Evolutionary conservation across 2,888 invertebrate genomes (phyloP).

Genomic region (Gari tellinella): DNA sequence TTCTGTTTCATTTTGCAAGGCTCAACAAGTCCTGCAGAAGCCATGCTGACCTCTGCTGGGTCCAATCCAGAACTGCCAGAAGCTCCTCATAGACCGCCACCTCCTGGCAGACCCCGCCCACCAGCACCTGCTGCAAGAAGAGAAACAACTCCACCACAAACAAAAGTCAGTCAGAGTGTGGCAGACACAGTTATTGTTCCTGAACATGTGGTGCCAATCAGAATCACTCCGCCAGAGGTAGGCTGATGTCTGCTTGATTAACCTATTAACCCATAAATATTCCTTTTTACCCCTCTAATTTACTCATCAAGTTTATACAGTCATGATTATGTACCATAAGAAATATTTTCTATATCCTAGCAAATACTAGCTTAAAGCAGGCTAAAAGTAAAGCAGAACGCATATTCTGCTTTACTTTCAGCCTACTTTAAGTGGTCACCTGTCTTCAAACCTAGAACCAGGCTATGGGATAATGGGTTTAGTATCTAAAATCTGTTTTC

Average conservation of each 20-base stretch:
- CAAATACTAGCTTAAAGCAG: too few relatives aligned
- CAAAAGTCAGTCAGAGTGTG: neutral
- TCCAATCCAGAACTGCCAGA: constrained; percentile 7
- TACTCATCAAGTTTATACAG: too few relatives aligned
- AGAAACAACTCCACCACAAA: constrained; percentile 10
- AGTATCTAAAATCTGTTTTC: too few relatives aligned
- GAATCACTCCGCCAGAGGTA: constrained; percentile 58
- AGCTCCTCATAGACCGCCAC: constrained; percentile 51
- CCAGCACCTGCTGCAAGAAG: neutral
- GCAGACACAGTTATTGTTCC: constrained; percentile 53
- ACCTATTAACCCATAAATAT: too few relatives aligned
- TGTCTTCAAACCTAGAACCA: too few relatives aligned
- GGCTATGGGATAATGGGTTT: too few relatives aligned
- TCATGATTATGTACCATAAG: too few relatives aligned
- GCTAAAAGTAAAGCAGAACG: too few relatives aligned
- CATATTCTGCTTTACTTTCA: too few relatives aligned
- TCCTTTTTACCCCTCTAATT: too few relatives aligned
- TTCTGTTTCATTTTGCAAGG: constrained; percentile 55
- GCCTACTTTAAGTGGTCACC: too few relatives aligned
- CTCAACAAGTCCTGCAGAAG: constrained; percentile 70
- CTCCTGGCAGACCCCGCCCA: constrained; percentile 50
- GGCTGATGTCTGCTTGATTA: neutral
- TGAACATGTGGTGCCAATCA: constrained; percentile 44
- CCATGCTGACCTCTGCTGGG: constrained; percentile 36
- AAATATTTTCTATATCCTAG: too few relatives aligned